These are phyloP conservation scores for Trogon melanurus DNA, from an alignment of 2,113 vertebrate genomes.

Conservation along the genomic window DNA sequence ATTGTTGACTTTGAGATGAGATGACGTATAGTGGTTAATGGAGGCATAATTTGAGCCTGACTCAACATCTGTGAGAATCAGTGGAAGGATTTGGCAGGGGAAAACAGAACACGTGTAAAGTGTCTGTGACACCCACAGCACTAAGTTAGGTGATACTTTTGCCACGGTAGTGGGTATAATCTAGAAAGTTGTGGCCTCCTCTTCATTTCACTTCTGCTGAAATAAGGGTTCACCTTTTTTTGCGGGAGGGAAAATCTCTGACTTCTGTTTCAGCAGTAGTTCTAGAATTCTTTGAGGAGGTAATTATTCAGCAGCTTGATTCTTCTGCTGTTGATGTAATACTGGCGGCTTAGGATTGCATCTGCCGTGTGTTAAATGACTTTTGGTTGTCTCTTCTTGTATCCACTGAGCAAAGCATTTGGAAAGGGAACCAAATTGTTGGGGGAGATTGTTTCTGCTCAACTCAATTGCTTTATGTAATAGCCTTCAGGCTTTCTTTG, in stretches of 20 bases:
- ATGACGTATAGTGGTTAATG: background rate
- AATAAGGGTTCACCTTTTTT: background rate
- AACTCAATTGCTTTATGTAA: background rate
- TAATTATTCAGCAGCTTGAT: background rate
- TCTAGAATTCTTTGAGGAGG: background rate
- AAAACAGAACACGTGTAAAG: background rate
- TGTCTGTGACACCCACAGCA: background rate
- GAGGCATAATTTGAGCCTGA: background rate
- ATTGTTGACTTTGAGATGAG: background rate
- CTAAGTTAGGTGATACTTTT: background rate
- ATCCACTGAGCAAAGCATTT: background rate
- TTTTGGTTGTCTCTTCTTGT: background rate
- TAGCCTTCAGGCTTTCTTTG: background rate
- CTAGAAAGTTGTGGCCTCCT: background rate
- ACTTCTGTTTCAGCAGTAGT: background rate
- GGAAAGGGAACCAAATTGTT: background rate
- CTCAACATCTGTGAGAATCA: background rate
- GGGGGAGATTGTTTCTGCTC: background rate
- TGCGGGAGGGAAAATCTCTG: fast-evolving
- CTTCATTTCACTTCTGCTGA: background rate
- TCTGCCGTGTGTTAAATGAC: background rate
- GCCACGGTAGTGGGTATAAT: background rate
- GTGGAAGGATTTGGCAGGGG: background rate
- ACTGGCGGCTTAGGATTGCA: background rate
- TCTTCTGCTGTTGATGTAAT: background rate